These are phyloP conservation scores for Rhinopithecus roxellana DNA, from an alignment of 2,113 vertebrate genomes.

Conservation along the genomic window DNA sequence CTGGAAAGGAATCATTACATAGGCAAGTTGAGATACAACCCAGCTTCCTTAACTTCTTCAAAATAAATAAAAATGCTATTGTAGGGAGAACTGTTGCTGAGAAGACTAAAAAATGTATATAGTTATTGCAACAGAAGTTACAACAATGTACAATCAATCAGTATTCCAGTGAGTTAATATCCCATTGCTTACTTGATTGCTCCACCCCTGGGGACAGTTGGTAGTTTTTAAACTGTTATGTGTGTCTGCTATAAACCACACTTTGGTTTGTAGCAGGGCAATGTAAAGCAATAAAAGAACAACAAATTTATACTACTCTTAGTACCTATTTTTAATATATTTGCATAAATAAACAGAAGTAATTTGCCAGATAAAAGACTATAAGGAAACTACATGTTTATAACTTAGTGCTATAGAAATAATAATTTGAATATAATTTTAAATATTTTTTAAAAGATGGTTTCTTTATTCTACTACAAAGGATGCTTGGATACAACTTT, in stretches of 20 bases:
- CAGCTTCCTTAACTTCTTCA: neutral
- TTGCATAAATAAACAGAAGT: neutral
- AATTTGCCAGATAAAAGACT: neutral
- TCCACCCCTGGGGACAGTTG: neutral
- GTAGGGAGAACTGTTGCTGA: neutral
- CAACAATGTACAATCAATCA: neutral
- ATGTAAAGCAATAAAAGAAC: neutral
- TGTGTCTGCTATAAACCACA: neutral
- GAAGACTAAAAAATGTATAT: neutral
- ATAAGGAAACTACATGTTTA: neutral
- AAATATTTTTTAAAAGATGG: neutral
- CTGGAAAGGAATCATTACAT: neutral
- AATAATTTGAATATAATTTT: neutral
- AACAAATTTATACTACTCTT: neutral
- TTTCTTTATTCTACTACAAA: neutral
- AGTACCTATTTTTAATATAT: neutral
- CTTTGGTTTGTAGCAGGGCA: neutral
- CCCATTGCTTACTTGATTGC: neutral
- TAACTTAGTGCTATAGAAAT: neutral
- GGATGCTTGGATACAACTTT: neutral
- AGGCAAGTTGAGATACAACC: neutral
- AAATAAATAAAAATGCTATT: neutral
- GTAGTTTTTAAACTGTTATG: neutral
- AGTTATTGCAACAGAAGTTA: neutral
- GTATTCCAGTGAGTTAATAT: neutral